Percentiles rank a stretch among this genome's conserved stretches.
phyloP scores from a whole-genome alignment of 2,113 vertebrate genomes.

The Acrocephalus kingi region DNA sequence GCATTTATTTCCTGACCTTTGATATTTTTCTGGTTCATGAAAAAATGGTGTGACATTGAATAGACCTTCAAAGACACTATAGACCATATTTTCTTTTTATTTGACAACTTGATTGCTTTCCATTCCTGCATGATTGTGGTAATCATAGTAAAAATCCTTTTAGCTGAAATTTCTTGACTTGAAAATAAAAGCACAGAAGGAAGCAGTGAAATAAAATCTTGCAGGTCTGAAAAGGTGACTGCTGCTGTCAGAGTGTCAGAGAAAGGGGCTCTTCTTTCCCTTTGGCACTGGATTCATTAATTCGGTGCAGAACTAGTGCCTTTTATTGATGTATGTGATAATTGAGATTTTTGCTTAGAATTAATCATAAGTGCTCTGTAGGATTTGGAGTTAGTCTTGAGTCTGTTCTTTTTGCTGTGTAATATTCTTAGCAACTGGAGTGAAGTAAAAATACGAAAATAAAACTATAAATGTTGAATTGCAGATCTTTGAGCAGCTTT shows the following conservation, averaged over 20 bases:
- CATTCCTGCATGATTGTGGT: not conserved
- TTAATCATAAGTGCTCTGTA: not conserved
- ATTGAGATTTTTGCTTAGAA: not conserved
- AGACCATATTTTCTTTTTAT: not conserved
- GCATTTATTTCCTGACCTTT: not conserved
- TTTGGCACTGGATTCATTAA: not conserved
- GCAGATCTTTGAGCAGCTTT: constrained; percentile 90
- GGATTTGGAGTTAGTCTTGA: not conserved
- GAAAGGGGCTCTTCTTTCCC: not conserved
- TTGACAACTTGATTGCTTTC: not conserved
- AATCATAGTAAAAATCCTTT: not conserved
- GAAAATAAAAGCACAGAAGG: not conserved
- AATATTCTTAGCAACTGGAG: not conserved
- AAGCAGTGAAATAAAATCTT: not conserved
- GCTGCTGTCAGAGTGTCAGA: not conserved
- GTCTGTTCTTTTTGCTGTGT: not conserved
- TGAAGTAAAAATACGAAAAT: not conserved
- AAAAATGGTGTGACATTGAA: not conserved
- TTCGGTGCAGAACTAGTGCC: not conserved
- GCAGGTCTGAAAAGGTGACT: not conserved
- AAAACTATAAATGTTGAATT: constrained; percentile 57
- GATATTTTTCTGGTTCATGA: not conserved
- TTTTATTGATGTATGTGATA: not conserved
- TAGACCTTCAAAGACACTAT: not conserved
- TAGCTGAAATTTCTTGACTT: not conserved